Evolutionary conservation across 2,888 invertebrate species (phyloP), one percentile per base, ranked within the genome.

Genomic region (Cheilosia grossa): DNA sequence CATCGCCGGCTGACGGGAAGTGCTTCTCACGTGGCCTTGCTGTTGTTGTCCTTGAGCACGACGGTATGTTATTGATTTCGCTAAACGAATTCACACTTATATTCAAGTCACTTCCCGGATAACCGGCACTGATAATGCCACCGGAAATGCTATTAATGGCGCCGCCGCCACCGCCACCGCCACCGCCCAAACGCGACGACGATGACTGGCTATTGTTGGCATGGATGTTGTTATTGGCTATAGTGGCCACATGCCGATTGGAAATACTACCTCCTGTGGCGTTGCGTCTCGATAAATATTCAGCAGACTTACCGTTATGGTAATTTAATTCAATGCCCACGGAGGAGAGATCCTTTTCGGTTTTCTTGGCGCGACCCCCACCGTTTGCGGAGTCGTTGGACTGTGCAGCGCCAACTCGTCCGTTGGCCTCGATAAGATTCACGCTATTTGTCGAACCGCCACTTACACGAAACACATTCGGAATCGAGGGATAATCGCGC

Each of bases 71-170:
- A 85, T 88, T 89, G 4, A 89, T 83, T 77, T 89, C 88, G 59
- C 86, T 86, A 85, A 83, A 87, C 73, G 89, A 88, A 86, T 88
- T 88, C 73, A 88, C 83, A 82, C 79, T 88, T 47, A 82, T 86
- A 87, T 89, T 90, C 86, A 91, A 86, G 87, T 91, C 90, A 81
- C 88, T 89, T 64, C 82, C 72, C 66, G 77, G 56, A 82, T 75
- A 83, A 58, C 82, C 74, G 61, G 74, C 37, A 81, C 58, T 24
- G 74, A 86, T 51, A 87, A 91, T 90, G 61, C 90, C 89, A 37
- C 91, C 91, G 42, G 91, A 91, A 81, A 91, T 91, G 44, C 90
- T 91, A 63, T 89, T 90, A 88, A 91, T 90, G 59, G 90, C 88
- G 51, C 27, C 74, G n/a, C 53, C 42, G 10, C 21, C 21, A 1